A percentile compares a stretch with the other conserved stretches of the same genome.
Conservation (phyloP, 2,113 vertebrate species). For the Gulo gulo region DNA sequence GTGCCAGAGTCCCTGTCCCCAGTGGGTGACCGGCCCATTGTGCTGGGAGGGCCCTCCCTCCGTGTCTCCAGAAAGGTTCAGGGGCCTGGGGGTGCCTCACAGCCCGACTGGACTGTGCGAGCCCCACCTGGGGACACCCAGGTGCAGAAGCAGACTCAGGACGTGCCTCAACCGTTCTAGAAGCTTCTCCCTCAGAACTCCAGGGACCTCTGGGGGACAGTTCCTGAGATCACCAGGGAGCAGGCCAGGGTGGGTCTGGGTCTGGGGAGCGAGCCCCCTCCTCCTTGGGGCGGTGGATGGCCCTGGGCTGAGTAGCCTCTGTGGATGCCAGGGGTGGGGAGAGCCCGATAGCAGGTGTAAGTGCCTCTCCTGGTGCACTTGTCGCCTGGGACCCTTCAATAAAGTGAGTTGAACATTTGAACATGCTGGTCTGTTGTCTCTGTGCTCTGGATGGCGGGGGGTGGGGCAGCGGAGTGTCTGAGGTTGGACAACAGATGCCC, state of each 20-base stretch:
- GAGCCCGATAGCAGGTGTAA: too few species aligned
- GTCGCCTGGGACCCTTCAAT: too few species aligned
- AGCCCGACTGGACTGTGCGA: not conserved
- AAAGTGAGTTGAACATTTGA: not conserved
- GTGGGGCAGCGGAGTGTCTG: rapidly evolving
- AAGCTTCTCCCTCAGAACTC: not conserved
- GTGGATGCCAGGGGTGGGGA: not conserved
- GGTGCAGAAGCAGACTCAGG: not conserved
- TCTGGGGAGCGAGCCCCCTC: not conserved
- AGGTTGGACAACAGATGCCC: not conserved
- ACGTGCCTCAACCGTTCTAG: not conserved
- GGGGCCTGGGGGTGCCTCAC: not conserved
- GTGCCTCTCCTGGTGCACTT: too few species aligned
- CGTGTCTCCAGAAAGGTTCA: rapidly evolving
- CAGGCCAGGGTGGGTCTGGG: not conserved
- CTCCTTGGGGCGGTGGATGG: not conserved
- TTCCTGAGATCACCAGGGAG: too few species aligned
- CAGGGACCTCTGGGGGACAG: not conserved
- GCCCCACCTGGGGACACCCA: not conserved
- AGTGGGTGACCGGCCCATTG: not conserved
- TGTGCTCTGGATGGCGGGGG: not conserved
- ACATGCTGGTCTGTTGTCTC: not conserved
- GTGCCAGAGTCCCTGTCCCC: not conserved
- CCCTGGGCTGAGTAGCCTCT: not conserved
- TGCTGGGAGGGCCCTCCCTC: not conserved